Conservation (phyloP, 2,113 vertebrate species). For the Takifugu bimaculatus region DNA sequence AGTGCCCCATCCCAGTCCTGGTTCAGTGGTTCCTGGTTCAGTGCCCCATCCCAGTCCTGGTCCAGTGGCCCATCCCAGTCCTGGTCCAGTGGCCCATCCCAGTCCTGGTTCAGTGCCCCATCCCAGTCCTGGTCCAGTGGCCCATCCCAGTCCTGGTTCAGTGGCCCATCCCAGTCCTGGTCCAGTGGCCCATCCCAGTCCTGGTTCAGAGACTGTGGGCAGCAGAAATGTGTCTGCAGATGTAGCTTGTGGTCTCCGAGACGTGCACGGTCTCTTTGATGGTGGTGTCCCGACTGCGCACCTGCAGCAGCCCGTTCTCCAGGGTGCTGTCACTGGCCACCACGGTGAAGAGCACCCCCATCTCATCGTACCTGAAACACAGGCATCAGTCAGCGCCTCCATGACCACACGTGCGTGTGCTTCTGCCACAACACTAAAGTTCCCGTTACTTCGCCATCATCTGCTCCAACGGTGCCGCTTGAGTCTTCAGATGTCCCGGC, state of each 20-base stretch:
- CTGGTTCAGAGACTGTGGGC: slow-evolving; percentile 64
- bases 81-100: slow-evolving; percentile 29
- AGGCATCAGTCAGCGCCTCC: neutral
- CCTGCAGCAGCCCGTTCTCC: slow-evolving; percentile 86
- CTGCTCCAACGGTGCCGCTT: slow-evolving; percentile 78
- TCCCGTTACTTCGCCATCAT: slow-evolving; percentile 81
- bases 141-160: no score
- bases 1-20: slow-evolving; percentile 7
- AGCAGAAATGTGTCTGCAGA: slow-evolving; percentile 82
- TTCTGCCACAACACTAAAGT: neutral
- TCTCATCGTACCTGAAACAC: slow-evolving; percentile 87
- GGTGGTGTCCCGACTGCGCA: slow-evolving; percentile 89
- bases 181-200: no score
- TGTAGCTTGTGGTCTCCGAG: slow-evolving; percentile 84
- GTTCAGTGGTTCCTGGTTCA: no score
- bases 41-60: no score
- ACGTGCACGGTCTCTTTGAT: slow-evolving; percentile 93
- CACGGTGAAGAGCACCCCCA: slow-evolving; percentile 89
- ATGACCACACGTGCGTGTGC: neutral
- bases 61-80: no score
- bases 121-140: no score
- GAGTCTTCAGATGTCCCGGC: slow-evolving; percentile 89
- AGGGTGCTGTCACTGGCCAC: slow-evolving; percentile 83
- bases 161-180: no score
- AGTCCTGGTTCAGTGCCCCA: no score